Conservation (phyloP, 2,113 vertebrate genomes). For the Micronycteris hirsuta region DNA sequence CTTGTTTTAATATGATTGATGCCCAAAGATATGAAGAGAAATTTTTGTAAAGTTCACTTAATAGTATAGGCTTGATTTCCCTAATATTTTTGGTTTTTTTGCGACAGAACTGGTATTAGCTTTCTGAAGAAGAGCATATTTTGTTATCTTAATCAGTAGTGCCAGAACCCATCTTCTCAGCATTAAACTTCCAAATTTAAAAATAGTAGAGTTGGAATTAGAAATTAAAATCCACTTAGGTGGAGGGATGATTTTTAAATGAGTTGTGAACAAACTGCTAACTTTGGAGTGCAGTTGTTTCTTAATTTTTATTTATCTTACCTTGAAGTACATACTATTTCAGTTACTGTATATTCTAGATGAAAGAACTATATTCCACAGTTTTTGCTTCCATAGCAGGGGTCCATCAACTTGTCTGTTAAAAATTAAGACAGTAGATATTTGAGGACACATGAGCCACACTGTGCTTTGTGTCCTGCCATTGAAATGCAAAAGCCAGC, state of each 20-base stretch:
- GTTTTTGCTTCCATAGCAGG: background rate
- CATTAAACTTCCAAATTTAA: background rate
- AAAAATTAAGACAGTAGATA: background rate
- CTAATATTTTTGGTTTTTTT: background rate
- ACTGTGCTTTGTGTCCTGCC: background rate
- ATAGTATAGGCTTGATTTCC: background rate
- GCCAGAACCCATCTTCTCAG: background rate
- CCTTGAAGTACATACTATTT: background rate
- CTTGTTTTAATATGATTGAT: background rate
- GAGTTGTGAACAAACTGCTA: background rate
- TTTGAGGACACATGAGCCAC: background rate
- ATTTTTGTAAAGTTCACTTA: background rate
- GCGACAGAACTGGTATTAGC: background rate
- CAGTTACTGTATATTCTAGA: background rate
- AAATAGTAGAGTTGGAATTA: background rate
- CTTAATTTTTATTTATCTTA: background rate
- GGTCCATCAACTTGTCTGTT: background rate
- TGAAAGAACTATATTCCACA: background rate
- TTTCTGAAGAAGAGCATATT: background rate
- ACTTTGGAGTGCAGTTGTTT: background rate
- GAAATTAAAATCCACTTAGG: background rate
- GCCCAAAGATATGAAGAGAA: background rate
- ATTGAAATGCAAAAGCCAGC: background rate
- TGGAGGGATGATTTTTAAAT: background rate
- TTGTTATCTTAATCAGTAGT: background rate